These are phyloP conservation scores for Premnoplex brunnescens DNA, from an alignment of 2,797 vertebrate genomes.

Conservation along the genomic window DNA sequence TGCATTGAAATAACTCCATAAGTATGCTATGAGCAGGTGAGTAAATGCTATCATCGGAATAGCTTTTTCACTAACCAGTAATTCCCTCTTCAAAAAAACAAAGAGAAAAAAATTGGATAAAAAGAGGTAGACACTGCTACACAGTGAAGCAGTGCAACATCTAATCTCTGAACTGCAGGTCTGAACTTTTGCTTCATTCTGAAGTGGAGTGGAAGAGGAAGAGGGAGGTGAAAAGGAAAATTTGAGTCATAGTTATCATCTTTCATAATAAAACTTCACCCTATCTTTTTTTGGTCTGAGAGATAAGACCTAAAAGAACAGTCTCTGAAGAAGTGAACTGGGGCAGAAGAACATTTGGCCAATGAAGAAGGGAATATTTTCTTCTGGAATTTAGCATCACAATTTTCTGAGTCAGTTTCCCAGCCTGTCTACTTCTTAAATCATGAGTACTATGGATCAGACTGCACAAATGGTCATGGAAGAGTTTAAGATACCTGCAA, in stretches of 20 bases:
- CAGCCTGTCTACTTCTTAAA: neutral
- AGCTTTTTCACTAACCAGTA: neutral
- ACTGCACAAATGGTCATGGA: neutral
- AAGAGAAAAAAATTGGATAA: neutral
- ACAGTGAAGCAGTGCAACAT: neutral
- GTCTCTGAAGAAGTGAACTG: neutral
- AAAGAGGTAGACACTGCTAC: neutral
- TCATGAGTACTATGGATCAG: neutral
- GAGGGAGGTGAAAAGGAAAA: accelerated
- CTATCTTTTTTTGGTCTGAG: neutral
- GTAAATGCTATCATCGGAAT: neutral
- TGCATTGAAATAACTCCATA: neutral
- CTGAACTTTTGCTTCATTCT: neutral
- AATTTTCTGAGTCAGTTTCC: neutral
- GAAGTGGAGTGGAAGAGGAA: no score
- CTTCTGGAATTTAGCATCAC: neutral
- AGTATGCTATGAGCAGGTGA: neutral
- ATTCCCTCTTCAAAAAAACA: neutral
- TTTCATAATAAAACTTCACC: neutral
- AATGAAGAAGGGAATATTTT: neutral
- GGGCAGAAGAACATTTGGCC: neutral
- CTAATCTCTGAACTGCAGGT: neutral
- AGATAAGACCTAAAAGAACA: neutral
- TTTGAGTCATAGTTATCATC: neutral
- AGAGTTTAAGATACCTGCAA: neutral